Evolutionary conservation across 2,797 vertebrate species (phyloP).

Genomic region (Alectoris magna): DNA sequence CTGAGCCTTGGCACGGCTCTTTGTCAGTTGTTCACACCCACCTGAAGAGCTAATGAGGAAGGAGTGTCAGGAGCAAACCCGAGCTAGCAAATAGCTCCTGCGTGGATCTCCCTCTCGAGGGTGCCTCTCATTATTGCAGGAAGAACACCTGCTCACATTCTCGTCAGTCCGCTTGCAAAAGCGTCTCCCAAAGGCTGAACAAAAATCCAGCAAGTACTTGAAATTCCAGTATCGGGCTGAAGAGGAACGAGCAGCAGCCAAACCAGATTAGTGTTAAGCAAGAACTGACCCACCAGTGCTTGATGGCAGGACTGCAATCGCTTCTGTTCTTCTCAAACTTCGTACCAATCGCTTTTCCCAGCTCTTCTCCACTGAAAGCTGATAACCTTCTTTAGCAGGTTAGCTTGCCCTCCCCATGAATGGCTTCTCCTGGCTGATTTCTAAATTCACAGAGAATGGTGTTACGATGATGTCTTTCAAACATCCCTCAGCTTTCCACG

Average conservation of each 20-base stretch:
- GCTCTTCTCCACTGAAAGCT: constrained; percentile 20
- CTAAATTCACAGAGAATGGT: constrained; percentile 8
- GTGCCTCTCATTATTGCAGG: not conserved
- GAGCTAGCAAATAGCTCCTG: constrained; percentile 24
- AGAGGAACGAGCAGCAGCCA: not conserved
- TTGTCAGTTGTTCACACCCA: constrained; percentile 58
- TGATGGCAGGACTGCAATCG: not conserved
- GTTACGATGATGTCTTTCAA: constrained; percentile 19
- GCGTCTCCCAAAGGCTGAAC: not conserved
- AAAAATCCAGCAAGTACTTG: constrained; percentile 3
- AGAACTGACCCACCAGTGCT: not conserved
- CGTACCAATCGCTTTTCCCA: not conserved
- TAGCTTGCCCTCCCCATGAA: not conserved
- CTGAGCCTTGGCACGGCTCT: constrained; percentile 47
- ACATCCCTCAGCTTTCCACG: constrained; percentile 19
- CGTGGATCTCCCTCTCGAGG: not conserved
- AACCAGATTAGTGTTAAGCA: not conserved
- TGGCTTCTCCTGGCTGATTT: constrained; percentile 14
- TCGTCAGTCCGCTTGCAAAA: not conserved
- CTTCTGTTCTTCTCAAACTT: not conserved
- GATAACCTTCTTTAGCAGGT: constrained; percentile 36
- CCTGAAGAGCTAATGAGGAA: constrained; percentile 53
- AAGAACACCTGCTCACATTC: constrained; percentile 59
- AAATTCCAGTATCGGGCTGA: not conserved
- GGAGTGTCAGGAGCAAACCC: constrained; percentile 17